Evolutionary conservation across 2,113 vertebrate genomes (phyloP).

Genomic region (Otocyon megalotis): DNA sequence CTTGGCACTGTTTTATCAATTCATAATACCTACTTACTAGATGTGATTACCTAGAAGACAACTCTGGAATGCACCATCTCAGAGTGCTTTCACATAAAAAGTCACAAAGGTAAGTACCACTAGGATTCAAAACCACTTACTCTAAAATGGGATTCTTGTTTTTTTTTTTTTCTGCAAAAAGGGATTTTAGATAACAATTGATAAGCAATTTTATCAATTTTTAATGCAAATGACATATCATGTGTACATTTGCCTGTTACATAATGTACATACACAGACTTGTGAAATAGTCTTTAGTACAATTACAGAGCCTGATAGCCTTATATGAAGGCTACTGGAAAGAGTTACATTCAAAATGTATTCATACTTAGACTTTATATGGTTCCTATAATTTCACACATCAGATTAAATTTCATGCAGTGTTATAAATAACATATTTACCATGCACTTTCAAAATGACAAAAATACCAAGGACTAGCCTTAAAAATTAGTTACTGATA

Average conservation of each 20-base stretch:
- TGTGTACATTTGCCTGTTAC: background rate
- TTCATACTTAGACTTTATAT: slow-evolving; percentile 42
- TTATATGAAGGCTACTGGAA: background rate
- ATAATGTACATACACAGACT: background rate
- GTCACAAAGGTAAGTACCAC: background rate
- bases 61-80: background rate
- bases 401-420: slow-evolving; percentile 48
- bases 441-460: slow-evolving; percentile 9
- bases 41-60: background rate
- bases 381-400: slow-evolving; percentile 32
- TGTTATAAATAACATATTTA: slow-evolving; percentile 29
- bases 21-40: background rate
- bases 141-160: background rate
- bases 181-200: background rate
- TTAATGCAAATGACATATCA: background rate
- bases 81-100: background rate
- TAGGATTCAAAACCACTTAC: background rate
- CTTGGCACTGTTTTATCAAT: background rate
- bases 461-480: background rate
- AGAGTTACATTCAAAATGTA: slow-evolving; percentile 26
- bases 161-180: background rate
- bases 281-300: background rate
- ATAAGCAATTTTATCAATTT: background rate
- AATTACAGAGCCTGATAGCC: background rate
- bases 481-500: slow-evolving; percentile 38